Conservation (phyloP, 2,797 vertebrate species). For the Argya squamiceps region DNA sequence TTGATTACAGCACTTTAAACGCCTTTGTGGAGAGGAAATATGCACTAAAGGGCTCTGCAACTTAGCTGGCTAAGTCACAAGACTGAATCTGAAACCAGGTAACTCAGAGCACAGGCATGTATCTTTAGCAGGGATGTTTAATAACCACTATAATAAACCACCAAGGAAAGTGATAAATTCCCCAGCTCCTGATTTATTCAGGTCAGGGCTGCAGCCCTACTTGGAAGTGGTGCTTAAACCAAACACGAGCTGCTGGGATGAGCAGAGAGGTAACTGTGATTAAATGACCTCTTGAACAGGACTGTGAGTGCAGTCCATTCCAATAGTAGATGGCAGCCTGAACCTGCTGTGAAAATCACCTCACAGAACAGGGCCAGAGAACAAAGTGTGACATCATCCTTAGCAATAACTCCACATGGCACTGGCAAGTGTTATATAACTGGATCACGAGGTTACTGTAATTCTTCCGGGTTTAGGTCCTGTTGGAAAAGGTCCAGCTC, state of each 20-base stretch:
- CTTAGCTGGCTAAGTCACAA: background rate
- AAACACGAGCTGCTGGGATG: background rate
- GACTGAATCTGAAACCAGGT: constrained; percentile 14
- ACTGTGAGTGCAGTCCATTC: background rate
- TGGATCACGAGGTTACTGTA: constrained; percentile 17
- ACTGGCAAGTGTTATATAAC: constrained; percentile 38
- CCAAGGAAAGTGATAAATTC: background rate
- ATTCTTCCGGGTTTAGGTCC: constrained; percentile 60
- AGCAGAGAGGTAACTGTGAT: background rate
- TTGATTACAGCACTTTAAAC: background rate
- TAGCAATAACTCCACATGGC: background rate
- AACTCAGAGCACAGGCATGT: background rate
- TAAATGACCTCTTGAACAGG: background rate
- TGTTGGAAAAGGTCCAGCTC: constrained; percentile 59
- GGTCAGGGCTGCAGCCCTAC: background rate
- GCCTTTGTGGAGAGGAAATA: background rate
- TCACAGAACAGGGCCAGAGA: background rate
- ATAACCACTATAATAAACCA: background rate
- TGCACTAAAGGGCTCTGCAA: background rate
- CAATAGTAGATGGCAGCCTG: background rate
- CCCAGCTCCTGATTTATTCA: background rate
- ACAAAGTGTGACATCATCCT: background rate
- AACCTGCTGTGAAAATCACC: background rate
- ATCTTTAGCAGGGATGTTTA: background rate
- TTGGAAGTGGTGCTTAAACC: background rate